A percentile compares a stretch with the other conserved stretches of the same genome.
Conservation (phyloP, 1,140 invertebrate genomes). For the Drosophila yakuba region DNA sequence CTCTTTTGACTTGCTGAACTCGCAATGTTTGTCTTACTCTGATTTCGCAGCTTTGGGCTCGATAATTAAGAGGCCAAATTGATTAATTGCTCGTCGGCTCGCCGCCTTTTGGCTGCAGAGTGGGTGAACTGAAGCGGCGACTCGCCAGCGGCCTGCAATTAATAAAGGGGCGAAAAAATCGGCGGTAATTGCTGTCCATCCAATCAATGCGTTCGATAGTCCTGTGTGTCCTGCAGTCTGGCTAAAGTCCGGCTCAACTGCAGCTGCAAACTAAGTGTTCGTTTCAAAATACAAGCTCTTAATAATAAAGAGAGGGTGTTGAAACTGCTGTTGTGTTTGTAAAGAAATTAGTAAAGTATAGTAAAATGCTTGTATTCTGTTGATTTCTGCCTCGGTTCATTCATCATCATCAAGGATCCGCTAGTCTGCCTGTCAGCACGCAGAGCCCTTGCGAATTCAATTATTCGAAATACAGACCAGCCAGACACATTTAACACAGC, state of each 20-base stretch:
- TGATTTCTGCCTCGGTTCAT: conserved; percentile 3
- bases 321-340: too few species aligned
- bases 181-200: conserved; percentile 30
- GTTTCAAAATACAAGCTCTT: too few species aligned
- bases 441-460: conserved; percentile 65
- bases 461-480: conserved; percentile 65
- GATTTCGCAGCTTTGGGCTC: conserved; percentile 13
- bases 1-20: conserved; percentile 2
- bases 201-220: conserved; percentile 57
- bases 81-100: conserved; percentile 58
- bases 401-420: conserved; percentile 28
- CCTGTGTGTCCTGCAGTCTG: conserved; percentile 5
- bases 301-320: too few species aligned
- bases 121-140: conserved; percentile 6
- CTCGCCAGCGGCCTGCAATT: conserved; percentile 35
- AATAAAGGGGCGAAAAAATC: conserved; percentile 36
- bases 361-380: neutral
- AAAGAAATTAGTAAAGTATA: too few species aligned
- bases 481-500: conserved; percentile 48
- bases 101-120: conserved; percentile 12
- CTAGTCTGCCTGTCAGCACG: conserved; percentile 30
- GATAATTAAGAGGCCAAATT: conserved; percentile 56
- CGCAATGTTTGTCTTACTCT: conserved; percentile 31
- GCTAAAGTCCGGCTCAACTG: neutral
- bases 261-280: neutral